Percentiles rank a stretch among this genome's conserved stretches.
These are phyloP conservation scores for Myotis findleyi DNA, from an alignment of 2,797 vertebrate species.

Conservation along the genomic window DNA sequence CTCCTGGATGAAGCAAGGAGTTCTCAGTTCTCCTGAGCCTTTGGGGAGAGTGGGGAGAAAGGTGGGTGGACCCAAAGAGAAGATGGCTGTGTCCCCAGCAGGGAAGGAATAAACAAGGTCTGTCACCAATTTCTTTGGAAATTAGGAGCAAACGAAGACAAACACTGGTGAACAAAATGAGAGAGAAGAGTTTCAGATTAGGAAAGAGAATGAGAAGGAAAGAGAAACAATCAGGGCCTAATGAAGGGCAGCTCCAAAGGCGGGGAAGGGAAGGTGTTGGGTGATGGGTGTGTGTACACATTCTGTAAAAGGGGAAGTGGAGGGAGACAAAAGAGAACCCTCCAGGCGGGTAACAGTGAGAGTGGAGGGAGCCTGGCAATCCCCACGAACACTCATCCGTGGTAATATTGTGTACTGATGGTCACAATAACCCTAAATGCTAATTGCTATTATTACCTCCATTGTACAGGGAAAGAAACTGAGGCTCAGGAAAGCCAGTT, in stretches of 20 bases:
- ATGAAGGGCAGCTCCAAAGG: not conserved
- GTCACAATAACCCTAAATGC: not conserved
- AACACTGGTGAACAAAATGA: not conserved
- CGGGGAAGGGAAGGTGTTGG: not conserved
- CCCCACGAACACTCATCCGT: not conserved
- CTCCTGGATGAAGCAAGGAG: not conserved
- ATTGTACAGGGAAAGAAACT: not conserved
- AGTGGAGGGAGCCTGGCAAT: not conserved
- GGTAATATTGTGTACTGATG: not conserved
- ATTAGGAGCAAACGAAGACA: not conserved
- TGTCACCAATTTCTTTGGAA: constrained; percentile 51
- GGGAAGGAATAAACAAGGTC: constrained; percentile 38
- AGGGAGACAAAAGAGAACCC: not conserved
- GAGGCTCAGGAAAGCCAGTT: not conserved
- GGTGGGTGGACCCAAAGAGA: not conserved
- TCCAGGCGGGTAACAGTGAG: not conserved
- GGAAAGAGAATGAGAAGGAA: not conserved
- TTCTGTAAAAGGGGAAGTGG: not conserved
- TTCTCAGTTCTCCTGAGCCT: constrained; percentile 27
- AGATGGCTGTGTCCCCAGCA: not conserved
- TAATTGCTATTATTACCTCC: not conserved
- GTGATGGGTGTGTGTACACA: not conserved
- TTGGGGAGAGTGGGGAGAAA: not conserved
- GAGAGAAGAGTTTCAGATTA: not conserved
- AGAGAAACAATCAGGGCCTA: not conserved